Percentiles rank a stretch among this genome's conserved stretches.
Evolutionary conservation across 2,888 invertebrate genomes (phyloP).

Genomic region (Junonia oenone): DNA sequence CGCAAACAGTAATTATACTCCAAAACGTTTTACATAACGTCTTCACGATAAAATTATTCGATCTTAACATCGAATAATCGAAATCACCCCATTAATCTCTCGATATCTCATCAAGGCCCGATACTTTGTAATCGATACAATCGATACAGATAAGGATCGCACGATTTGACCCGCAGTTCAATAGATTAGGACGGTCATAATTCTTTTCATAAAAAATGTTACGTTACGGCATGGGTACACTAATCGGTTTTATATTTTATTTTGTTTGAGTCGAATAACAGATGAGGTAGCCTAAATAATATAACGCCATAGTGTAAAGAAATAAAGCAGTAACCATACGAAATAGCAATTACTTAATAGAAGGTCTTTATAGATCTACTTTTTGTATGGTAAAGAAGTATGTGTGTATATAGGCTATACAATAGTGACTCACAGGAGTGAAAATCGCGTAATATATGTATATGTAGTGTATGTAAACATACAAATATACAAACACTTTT

Average conservation of each 20-base stretch:
- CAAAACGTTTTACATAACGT: neutral
- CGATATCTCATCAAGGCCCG: constrained; percentile 30
- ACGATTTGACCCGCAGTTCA: constrained; percentile 58
- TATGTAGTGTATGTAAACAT: too few species aligned
- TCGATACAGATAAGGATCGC: constrained; percentile 48
- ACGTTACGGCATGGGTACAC: neutral
- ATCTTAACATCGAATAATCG: constrained; percentile 37
- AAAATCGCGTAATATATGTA: too few species aligned
- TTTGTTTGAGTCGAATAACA: too few species aligned
- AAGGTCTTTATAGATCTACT: too few species aligned
- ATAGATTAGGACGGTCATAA: constrained; percentile 43
- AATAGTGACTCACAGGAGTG: too few species aligned
- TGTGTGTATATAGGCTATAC: too few species aligned
- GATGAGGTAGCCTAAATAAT: too few species aligned
- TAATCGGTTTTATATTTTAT: neutral
- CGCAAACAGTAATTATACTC: neutral
- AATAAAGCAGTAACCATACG: too few species aligned
- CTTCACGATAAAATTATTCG: neutral
- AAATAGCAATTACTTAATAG: too few species aligned
- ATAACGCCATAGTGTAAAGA: too few species aligned
- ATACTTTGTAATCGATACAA: constrained; percentile 56
- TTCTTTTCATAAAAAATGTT: constrained; percentile 28
- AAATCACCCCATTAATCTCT: constrained; percentile 24
- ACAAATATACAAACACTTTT: too few species aligned
- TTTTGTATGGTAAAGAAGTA: too few species aligned